Evolutionary conservation across 64 coral and sea anemone genomes (phyloP), one percentile per base, ranked within the genome.

Genomic region (Porites lutea): DNA sequence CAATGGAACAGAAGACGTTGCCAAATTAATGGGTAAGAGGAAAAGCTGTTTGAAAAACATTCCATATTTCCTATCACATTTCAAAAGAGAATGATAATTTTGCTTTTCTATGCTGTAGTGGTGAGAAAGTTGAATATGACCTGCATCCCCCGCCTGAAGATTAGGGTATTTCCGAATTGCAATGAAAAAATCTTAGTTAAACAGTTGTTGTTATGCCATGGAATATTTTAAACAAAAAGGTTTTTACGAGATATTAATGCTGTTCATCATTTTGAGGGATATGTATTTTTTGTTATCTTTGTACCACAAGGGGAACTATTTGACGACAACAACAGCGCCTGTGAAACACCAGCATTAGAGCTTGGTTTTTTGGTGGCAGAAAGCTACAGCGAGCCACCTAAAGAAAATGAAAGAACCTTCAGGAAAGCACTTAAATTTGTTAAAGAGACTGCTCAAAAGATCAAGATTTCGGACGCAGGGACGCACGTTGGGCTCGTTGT

Each of bases 401-500:
- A 72, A 4, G 52, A 61, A 74, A 48, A 11, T 9, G 50, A 91
- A 59, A 54, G 18, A 23, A 55, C 52, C 4, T 91, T 83, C 44
- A 55, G 65, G 22, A 82, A 91, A 15, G 79, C 89, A 22, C 13
- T 82, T 9, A 6, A 83, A 8, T 91, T 91, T 74, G 89, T 83
- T 4, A 49, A 74, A 10, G 22, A 71, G 8, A 79, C 79, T 18
- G 77, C 89, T 21, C 53, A 83, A n/a, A 18, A 79, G 9, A 52
- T 83, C 0, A 82, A 91, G 66, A 21, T 91, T 15, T 83, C 89
- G 20, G 66, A 82, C 23, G 72, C 54, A 20, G 89, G 89, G 11
- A 74, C 77, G 2, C 89, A 91, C 8, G 50, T 91, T 62, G 89
- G 89, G 60, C 63, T 91, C 8, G 53, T 91, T 8, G 80, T 82